These are phyloP conservation scores for Mechanitis messenoides DNA, from an alignment of 2,888 invertebrate species.

Conservation along the genomic window DNA sequence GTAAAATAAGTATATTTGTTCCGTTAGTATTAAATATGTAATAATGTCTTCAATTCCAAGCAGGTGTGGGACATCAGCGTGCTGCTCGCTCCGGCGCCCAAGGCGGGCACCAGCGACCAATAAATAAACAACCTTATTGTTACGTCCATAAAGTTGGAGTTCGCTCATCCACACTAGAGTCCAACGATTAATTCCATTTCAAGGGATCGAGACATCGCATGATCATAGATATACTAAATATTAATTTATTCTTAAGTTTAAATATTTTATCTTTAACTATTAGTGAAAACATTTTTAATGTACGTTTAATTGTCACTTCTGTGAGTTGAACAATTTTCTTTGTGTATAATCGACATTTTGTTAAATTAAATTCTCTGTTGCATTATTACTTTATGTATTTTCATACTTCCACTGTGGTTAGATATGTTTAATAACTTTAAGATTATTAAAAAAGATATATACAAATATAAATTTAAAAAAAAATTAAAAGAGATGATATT, in stretches of 20 bases:
- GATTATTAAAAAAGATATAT: no score
- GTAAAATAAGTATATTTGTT: no score
- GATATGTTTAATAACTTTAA: no score
- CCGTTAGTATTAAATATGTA: no score
- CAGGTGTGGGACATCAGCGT: constrained; percentile 88
- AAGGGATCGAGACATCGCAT: background rate
- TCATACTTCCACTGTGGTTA: no score
- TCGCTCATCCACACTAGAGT: constrained; percentile 10
- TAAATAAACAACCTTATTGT: constrained; percentile 10
- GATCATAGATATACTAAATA: constrained; percentile 13
- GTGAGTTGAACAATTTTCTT: background rate
- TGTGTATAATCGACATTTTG: no score
- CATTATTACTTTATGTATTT: no score
- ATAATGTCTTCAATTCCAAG: no score
- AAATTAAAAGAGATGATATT: no score
- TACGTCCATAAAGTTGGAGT: constrained; percentile 17
- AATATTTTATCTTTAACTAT: constrained; percentile 22
- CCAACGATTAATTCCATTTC: constrained; percentile 3
- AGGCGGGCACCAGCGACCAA: constrained; percentile 51
- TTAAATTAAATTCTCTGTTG: no score
- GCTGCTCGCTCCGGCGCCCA: constrained; percentile 66
- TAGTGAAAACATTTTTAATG: constrained; percentile 20
- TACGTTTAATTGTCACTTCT: constrained; percentile 4
- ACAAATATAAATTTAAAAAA: no score
- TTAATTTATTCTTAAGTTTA: constrained; percentile 24